These are phyloP conservation scores for Chiridota heheva DNA, from an alignment of 35 echinoderm and acorn worm species.

Conservation along the genomic window DNA sequence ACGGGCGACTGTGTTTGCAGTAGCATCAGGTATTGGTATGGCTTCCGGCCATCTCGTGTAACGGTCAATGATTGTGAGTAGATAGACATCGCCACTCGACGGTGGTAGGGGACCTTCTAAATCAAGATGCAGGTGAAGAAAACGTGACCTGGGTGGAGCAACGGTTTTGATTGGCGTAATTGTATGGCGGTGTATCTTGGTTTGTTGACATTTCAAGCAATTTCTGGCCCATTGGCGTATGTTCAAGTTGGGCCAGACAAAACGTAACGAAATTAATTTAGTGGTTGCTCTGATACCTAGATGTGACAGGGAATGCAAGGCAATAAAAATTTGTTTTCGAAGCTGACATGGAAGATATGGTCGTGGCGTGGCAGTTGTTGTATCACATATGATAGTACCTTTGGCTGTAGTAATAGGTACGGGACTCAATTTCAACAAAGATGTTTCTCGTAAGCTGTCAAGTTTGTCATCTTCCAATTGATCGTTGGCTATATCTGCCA, in stretches of 20 bases:
- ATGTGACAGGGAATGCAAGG: slow-evolving; percentile 48
- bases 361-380: slow-evolving; percentile 17
- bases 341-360: slow-evolving; percentile 30
- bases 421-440: not conserved
- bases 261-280: slow-evolving; percentile 20
- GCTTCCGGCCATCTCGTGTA: slow-evolving; percentile 8
- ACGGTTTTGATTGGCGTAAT: slow-evolving; percentile 42
- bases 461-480: too few species aligned
- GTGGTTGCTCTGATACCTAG: slow-evolving; percentile 47
- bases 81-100: slow-evolving; percentile 33
- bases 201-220: slow-evolving; percentile 39
- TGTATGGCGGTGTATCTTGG: slow-evolving; percentile 49
- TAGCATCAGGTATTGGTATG: slow-evolving; percentile 21
- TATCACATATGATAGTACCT: slow-evolving; percentile 29
- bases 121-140: slow-evolving; percentile 58
- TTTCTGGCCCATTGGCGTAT: slow-evolving; percentile 41
- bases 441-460: too few species aligned
- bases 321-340: slow-evolving; percentile 3
- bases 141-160: slow-evolving; percentile 30
- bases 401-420: not conserved
- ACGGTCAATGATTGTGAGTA: slow-evolving; percentile 32
- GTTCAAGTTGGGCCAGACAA: slow-evolving; percentile 57
- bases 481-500: too few species aligned
- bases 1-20: slow-evolving; percentile 11
- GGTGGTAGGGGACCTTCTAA: slow-evolving; percentile 42